Base-by-base conservation (phyloP, 2,113 vertebrate genomes). In the Dunckerocampus dactyliophorus region DNA sequence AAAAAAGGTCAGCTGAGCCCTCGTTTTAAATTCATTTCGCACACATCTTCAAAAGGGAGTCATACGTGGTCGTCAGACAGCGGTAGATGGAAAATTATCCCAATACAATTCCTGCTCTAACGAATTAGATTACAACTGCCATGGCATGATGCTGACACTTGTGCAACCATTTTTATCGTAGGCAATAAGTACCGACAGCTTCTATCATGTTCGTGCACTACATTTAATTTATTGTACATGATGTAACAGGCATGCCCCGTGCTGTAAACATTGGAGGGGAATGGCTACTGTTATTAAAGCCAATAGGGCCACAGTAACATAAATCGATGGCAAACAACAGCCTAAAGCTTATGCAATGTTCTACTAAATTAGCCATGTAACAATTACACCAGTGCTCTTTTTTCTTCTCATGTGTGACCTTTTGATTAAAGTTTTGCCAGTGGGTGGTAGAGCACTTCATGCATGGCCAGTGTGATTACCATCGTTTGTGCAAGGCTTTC, bases 291-390 rank as follows among this genome's bases (percentile, higher is more conserved):
- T 76, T 83, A 74, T 85, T 83, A 81, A 85, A 85, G 82, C 79
- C 82, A 89, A 80, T 80, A 82, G 67, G 75, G 69, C 74, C 56
- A 61, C 77, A 82, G 84, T 82, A 83, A 80, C 76, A 81, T 87
- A 87, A 88, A 83, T 89, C 82, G 83, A 76, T 72, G 67, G 75
- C 47, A 71, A 64, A 84, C 84, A 85, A 88, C 84, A 85, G 83
- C 83, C 82, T 72, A 76, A 75, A 86, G 83, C 82, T 59, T 28
- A 71, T 62, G 71, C 72, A 79, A 72, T 80, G 81, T 87, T 84
- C 67, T 51, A 84, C 79, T 82, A 88, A 87, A 89, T 89, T 88
- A 88, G 78, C 69, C 83, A 70, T 82, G 82, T 79, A 85, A 82
- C 79, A 80, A 81, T 88, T 87, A 87, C 78, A 60, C 48, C n/a